Evolutionary conservation across 2,113 vertebrate species (phyloP).

Genomic region (Silurus meridionalis): DNA sequence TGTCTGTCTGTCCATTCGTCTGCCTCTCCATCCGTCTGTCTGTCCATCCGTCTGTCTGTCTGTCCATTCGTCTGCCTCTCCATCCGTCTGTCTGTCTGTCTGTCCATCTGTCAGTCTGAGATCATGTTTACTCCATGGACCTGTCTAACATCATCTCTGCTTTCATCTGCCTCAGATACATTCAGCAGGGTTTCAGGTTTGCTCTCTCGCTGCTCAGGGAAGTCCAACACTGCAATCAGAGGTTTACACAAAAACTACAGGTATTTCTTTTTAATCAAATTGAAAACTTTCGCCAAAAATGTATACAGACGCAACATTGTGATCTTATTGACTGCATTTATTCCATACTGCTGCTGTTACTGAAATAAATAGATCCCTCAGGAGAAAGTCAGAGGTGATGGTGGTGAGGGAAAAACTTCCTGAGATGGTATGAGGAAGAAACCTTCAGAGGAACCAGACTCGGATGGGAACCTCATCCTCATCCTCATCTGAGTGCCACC

Average conservation of each 20-base stretch:
- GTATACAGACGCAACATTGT: not conserved
- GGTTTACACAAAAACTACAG: not conserved
- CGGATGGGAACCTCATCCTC: too few relatives aligned
- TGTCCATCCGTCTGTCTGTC: not conserved
- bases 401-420: too few relatives aligned
- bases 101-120: not conserved
- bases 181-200: not conserved
- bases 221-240: not conserved
- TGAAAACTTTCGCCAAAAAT: not conserved
- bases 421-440: too few relatives aligned
- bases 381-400: too few relatives aligned
- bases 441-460: too few relatives aligned
- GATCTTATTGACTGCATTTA: not conserved
- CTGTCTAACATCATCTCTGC: not conserved
- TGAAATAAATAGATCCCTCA: too few relatives aligned
- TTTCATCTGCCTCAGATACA: not conserved
- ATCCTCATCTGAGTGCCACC: too few relatives aligned
- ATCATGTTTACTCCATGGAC: too few relatives aligned
- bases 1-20: too few relatives aligned
- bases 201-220: not conserved
- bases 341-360: not conserved
- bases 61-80: not conserved
- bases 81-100: not conserved
- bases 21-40: too few relatives aligned
- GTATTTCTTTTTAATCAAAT: not conserved